Conservation (phyloP, 2,888 invertebrate species). For the Tipula helvola region DNA sequence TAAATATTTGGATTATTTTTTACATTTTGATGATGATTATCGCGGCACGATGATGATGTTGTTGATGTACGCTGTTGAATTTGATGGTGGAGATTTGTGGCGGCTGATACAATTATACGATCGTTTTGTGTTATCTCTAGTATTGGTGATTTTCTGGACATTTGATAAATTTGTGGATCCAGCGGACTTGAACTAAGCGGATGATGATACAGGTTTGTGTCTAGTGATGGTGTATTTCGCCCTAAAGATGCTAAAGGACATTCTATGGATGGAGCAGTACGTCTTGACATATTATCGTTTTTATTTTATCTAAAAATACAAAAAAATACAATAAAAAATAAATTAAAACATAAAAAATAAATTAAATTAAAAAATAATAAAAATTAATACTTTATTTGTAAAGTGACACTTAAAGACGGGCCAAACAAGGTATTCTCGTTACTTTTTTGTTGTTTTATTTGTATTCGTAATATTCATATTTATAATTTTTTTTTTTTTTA, state of each 20-base stretch:
- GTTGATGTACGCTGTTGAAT: background rate
- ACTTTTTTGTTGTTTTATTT: background rate
- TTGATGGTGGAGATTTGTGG: background rate
- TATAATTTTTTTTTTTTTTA: background rate
- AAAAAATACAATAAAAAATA: too few relatives aligned
- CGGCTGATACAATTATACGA: constrained; percentile 6
- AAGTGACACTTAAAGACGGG: background rate
- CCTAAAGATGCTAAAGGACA: constrained; percentile 49
- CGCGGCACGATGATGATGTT: constrained; percentile 26
- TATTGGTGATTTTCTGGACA: constrained; percentile 35
- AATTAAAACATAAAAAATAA: background rate
- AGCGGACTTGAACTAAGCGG: constrained; percentile 36
- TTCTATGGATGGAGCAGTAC: constrained; percentile 38
- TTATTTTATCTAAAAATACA: background rate
- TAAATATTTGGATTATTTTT: constrained; percentile 20
- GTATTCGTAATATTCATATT: background rate
- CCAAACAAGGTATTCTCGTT: background rate
- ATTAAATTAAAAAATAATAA: background rate
- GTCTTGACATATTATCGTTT: constrained; percentile 28
- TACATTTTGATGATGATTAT: constrained; percentile 16
- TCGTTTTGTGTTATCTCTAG: constrained; percentile 19
- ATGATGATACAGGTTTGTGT: constrained; percentile 33
- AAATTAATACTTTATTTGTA: background rate
- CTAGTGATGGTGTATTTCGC: constrained; percentile 35
- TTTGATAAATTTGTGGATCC: constrained; percentile 37